Evolutionary conservation across 2,113 vertebrate genomes (phyloP).

Genomic region (Genyomyrus donnyi): DNA sequence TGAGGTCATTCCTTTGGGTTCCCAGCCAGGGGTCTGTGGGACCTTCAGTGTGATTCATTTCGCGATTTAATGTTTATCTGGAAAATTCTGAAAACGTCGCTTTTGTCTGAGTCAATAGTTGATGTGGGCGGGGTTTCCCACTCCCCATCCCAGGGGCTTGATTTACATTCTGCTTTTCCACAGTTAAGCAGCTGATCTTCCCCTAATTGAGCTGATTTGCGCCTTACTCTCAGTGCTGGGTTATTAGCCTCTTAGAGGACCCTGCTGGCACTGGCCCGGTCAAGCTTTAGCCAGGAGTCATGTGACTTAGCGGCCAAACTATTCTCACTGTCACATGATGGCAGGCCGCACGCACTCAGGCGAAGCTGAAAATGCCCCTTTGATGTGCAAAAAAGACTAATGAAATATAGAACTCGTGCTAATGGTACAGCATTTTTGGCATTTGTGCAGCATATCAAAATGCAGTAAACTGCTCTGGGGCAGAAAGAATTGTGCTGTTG

Average conservation of each 20-base stretch:
- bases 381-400: background rate
- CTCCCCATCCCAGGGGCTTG: background rate
- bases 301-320: background rate
- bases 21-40: background rate
- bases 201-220: background rate
- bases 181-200: background rate
- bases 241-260: background rate
- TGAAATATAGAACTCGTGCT: background rate
- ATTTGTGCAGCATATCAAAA: background rate
- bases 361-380: background rate
- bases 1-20: background rate
- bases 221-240: background rate
- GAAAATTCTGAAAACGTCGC: background rate
- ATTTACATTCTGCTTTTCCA: background rate
- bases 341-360: background rate
- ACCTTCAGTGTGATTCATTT: background rate
- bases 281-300: background rate
- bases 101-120: background rate
- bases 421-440: background rate
- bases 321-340: background rate
- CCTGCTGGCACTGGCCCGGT: background rate
- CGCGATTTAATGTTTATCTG: background rate
- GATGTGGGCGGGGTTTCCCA: background rate
- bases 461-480: background rate
- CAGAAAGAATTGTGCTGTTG: background rate